Conservation (phyloP, 2,113 vertebrate genomes). For the Calyptommatus sinebrachiatus region DNA sequence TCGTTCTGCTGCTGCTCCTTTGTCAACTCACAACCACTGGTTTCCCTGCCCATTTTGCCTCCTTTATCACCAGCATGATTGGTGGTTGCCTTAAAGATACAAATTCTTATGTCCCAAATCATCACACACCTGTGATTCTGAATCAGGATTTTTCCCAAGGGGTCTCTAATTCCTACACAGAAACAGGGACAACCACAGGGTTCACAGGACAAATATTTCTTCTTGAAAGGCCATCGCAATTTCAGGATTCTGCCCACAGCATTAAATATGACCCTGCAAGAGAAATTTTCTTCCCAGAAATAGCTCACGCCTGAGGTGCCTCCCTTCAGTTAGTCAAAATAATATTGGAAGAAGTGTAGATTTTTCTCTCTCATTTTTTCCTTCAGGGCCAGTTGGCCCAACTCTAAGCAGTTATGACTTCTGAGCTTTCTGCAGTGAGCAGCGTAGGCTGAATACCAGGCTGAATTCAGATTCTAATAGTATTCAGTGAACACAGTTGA, state of each 20-base stretch:
- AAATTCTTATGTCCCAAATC: too few relatives aligned
- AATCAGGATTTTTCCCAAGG: too few relatives aligned
- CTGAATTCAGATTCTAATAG: not conserved
- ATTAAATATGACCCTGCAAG: conserved; percentile 1
- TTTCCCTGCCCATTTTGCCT: too few relatives aligned
- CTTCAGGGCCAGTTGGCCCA: conserved; percentile 7
- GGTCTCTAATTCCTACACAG: too few relatives aligned
- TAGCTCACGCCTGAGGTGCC: not conserved
- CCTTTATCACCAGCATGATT: too few relatives aligned
- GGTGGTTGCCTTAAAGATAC: too few relatives aligned
- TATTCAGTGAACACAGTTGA: not conserved
- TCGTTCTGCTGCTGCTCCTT: not conserved
- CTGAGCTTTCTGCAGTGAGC: not conserved
- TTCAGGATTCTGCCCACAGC: not conserved
- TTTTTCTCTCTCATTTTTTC: not conserved
- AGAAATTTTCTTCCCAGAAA: not conserved
- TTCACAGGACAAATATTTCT: not conserved
- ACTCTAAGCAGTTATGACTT: not conserved
- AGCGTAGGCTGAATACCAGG: not conserved
- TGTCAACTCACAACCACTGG: too few relatives aligned
- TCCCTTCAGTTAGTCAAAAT: not conserved
- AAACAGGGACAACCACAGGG: too few relatives aligned
- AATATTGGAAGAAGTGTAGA: conserved; percentile 8
- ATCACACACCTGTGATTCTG: too few relatives aligned
- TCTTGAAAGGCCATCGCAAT: not conserved